Evolutionary conservation across 2,797 vertebrate species (phyloP).

Genomic region (Tokudaia muenninki): DNA sequence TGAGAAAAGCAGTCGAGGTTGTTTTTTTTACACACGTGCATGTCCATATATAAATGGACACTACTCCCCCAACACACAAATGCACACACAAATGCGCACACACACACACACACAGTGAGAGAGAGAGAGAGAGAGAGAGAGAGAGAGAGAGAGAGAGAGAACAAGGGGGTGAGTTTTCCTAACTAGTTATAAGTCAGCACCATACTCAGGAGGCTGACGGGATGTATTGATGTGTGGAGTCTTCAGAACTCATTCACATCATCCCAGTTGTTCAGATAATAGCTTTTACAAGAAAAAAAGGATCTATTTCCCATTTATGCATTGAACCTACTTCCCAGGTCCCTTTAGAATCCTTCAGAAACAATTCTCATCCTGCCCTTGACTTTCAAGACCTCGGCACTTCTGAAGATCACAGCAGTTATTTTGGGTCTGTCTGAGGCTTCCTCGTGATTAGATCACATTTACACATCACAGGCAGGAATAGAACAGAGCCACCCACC

Average conservation of each 20-base stretch:
- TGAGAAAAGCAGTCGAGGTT: not conserved
- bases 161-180: not conserved
- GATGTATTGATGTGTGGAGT: not conserved
- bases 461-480: conserved; percentile 32
- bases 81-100: not conserved
- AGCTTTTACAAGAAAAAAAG: not conserved
- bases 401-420: conserved; percentile 63
- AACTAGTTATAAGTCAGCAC: not conserved
- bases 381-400: conserved; percentile 32
- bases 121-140: not conserved
- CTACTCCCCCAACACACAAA: not conserved
- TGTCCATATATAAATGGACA: not conserved
- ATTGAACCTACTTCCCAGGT: not conserved
- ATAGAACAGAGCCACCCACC: conserved; percentile 50
- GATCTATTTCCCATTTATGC: not conserved
- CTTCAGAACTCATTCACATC: not conserved
- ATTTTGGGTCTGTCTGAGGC: conserved; percentile 62
- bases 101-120: not conserved
- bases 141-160: not conserved
- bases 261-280: not conserved
- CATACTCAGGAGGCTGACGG: not conserved
- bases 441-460: conserved; percentile 56
- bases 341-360: not conserved
- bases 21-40: not conserved
- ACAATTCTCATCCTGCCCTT: conserved; percentile 18